Conservation (phyloP, 2,797 vertebrate genomes). For the Smutsia temminckii region DNA sequence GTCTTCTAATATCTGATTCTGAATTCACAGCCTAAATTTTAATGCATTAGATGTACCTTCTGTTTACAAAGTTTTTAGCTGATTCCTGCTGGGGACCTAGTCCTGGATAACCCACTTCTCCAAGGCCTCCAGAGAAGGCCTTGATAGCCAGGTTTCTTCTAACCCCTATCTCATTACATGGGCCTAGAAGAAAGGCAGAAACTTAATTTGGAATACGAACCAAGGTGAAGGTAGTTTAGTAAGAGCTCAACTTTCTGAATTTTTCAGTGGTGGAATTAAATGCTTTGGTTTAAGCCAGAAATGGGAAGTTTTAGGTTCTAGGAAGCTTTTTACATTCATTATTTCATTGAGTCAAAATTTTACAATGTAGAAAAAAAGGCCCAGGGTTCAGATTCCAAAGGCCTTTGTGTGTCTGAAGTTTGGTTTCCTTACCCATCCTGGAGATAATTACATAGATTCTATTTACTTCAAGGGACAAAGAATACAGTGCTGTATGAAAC, state of each 20-base stretch:
- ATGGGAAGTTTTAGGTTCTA: not conserved
- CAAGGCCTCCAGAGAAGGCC: not conserved
- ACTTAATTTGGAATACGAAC: not conserved
- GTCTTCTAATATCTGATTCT: not conserved
- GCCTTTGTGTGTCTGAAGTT: not conserved
- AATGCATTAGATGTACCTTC: not conserved
- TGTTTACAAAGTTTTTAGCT: not conserved
- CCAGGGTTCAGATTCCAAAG: not conserved
- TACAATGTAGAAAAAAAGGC: not conserved
- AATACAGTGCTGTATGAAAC: not conserved
- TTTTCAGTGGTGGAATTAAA: not conserved
- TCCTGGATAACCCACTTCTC: not conserved
- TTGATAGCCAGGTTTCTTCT: not conserved
- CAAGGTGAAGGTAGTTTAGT: not conserved
- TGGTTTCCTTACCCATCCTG: not conserved
- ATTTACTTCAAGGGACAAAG: not conserved
- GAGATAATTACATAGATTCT: not conserved
- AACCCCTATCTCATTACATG: not conserved
- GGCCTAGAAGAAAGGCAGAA: not conserved
- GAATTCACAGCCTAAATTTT: not conserved
- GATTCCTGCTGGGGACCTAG: not conserved
- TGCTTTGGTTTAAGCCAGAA: conserved; percentile 20
- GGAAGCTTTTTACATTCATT: not conserved
- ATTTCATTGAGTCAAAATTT: conserved; percentile 8
- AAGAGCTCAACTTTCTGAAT: not conserved